These are phyloP conservation scores for Aplocera efformata DNA, from an alignment of 2,888 invertebrate genomes.

Conservation along the genomic window DNA sequence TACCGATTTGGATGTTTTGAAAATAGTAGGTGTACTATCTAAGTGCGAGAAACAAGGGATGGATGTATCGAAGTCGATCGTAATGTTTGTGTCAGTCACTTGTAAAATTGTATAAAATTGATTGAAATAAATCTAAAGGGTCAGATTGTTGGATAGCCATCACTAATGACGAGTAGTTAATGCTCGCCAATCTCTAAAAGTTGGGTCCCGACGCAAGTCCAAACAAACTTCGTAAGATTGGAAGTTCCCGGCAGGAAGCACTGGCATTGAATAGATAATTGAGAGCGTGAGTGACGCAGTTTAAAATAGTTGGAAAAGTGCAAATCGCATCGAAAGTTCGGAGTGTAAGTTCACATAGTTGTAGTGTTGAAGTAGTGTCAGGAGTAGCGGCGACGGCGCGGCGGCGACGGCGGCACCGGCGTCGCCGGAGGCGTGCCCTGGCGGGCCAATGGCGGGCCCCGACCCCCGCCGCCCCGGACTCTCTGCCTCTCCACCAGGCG, in stretches of 20 bases:
- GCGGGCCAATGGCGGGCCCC: conserved; percentile 72
- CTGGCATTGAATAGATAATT: conserved; percentile 32
- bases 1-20: too few relatives aligned
- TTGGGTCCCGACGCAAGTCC: too few relatives aligned
- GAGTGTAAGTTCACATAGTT: conserved; percentile 49
- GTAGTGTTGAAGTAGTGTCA: conserved; percentile 45
- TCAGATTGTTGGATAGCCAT: too few relatives aligned
- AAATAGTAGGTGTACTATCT: too few relatives aligned
- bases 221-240: conserved; percentile 19
- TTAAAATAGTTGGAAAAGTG: conserved; percentile 46
- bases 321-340: conserved; percentile 42
- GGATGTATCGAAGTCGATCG: too few relatives aligned
- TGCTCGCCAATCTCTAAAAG: conserved; percentile 2
- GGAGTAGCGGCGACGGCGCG: conserved; percentile 43
- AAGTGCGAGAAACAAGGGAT: too few relatives aligned
- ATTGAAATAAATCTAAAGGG: too few relatives aligned
- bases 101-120: too few relatives aligned
- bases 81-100: too few relatives aligned
- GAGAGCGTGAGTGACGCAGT: conserved; percentile 30
- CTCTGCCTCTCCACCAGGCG: conserved; percentile 63
- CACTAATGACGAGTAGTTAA: not conserved
- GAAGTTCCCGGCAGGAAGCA: conserved; percentile 20
- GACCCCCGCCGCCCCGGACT: conserved; percentile 61
- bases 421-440: conserved; percentile 70
- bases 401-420: conserved; percentile 55